Conservation (phyloP, 1,140 invertebrate species). For the Panagrolaimus sp. region DNA sequence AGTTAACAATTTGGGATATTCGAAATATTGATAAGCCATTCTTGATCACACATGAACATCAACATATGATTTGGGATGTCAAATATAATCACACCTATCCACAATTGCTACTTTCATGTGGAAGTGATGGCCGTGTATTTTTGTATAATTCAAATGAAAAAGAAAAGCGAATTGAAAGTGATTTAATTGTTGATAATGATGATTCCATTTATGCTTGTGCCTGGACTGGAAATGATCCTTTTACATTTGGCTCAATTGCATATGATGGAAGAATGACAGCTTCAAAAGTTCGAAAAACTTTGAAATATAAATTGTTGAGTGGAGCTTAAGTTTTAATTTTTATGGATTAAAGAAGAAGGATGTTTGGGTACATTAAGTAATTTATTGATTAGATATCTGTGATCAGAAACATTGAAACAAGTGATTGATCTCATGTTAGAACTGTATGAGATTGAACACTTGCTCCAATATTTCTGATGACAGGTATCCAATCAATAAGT, state of each 20-base stretch:
- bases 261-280: conserved; percentile 8
- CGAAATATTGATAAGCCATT: background rate
- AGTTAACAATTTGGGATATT: conserved; percentile 5
- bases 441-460: no score
- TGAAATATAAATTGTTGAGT: conserved; percentile 12
- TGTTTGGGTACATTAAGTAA: no score
- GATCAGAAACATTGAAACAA: no score
- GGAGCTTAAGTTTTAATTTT: background rate
- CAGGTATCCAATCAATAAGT: no score
- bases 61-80: background rate
- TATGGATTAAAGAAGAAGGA: no score
- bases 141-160: background rate
- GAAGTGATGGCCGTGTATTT: conserved; percentile 4
- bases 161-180: background rate
- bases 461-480: no score
- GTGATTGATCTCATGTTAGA: no score
- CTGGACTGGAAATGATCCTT: conserved; percentile 11
- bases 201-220: background rate
- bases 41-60: background rate
- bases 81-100: background rate
- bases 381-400: no score
- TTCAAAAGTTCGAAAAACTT: background rate
- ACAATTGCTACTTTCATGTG: background rate
- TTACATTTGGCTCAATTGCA: background rate
- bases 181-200: background rate